Percentiles rank a stretch among this genome's conserved stretches.
Evolutionary conservation across 2,888 invertebrate species (phyloP).

Genomic region (Papilio protenor): DNA sequence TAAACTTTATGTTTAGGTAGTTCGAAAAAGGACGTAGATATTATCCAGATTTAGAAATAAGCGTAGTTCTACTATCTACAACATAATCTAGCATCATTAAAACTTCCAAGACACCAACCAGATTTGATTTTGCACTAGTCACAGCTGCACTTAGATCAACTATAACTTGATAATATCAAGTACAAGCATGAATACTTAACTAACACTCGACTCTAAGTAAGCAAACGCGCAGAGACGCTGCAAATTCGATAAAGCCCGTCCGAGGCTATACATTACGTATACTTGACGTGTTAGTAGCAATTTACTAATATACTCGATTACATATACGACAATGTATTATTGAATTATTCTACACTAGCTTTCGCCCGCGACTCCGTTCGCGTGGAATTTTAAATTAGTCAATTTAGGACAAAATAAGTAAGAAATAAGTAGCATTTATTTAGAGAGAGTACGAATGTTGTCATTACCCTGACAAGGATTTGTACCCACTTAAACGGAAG

Average conservation of each 20-base stretch:
- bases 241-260: constrained; percentile 31
- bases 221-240: constrained; percentile 23
- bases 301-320: constrained; percentile 13
- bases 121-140: neutral
- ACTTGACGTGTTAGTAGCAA: neutral
- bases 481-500: neutral
- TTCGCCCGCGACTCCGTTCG: no score
- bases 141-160: constrained; percentile 29
- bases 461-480: no score
- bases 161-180: constrained; percentile 36
- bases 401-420: no score
- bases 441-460: no score
- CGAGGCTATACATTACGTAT: constrained; percentile 14
- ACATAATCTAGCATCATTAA: constrained; percentile 2
- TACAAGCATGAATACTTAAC: constrained; percentile 15
- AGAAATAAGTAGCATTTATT: no score
- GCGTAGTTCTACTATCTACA: neutral
- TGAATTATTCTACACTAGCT: neutral
- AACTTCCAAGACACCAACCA: constrained; percentile 10
- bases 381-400: no score
- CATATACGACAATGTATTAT: neutral
- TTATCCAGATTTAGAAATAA: no score
- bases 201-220: constrained; percentile 15
- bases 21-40: no score
- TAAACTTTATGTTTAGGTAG: no score